Conservation (phyloP, 2,888 invertebrate species). For the Lissocephala sabroskyi region DNA sequence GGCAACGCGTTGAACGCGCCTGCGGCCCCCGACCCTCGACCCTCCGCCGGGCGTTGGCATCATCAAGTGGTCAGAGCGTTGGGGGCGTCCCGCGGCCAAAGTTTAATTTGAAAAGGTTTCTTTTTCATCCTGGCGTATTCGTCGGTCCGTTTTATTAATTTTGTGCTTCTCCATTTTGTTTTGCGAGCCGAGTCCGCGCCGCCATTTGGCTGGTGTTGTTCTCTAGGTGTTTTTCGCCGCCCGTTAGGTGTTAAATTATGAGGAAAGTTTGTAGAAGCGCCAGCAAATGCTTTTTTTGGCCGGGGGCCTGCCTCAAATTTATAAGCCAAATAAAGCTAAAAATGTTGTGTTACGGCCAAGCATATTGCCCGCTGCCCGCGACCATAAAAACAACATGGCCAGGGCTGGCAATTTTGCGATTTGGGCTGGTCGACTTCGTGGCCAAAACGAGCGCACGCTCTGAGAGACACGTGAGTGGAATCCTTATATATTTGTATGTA, state of each 20-base stretch:
- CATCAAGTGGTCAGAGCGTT: constrained; percentile 51
- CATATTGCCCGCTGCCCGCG: background rate
- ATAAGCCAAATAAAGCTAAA: constrained; percentile 29
- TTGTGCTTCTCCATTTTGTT: constrained; percentile 9
- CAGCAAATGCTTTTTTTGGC: background rate
- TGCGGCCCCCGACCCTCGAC: background rate
- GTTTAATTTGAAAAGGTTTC: constrained; percentile 60
- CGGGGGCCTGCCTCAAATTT: constrained; percentile 5
- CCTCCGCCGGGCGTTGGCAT: constrained; percentile 30
- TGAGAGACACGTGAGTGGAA: background rate
- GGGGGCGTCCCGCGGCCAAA: no score
- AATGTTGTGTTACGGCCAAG: constrained; percentile 24
- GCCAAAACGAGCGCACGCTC: no score
- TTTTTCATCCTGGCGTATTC: no score
- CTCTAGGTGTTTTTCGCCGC: constrained; percentile 46
- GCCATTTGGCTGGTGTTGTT: constrained; percentile 5
- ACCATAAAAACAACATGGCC: constrained; percentile 1
- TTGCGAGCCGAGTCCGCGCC: background rate
- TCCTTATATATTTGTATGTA: background rate
- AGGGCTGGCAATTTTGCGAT: no score
- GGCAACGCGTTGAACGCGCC: no score
- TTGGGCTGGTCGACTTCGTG: no score
- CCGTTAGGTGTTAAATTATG: constrained; percentile 49
- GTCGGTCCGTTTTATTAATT: background rate
- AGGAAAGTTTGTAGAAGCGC: constrained; percentile 48